Evolutionary conservation across 2,797 vertebrate genomes (phyloP), one percentile per base, ranked within the genome.

Genomic region (Clarias fuscus): DNA sequence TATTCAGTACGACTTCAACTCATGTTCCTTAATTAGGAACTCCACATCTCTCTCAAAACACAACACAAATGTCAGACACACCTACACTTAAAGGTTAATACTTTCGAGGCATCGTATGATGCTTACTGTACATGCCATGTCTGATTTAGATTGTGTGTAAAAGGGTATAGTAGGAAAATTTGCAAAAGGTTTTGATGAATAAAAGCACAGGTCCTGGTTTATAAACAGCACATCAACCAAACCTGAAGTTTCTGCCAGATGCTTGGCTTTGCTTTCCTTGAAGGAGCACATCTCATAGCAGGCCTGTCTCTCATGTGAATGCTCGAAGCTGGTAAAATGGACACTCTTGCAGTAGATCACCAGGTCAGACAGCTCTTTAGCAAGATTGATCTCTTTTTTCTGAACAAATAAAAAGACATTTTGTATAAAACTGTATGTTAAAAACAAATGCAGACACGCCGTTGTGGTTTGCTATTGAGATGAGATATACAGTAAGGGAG

Each of bases 261-360:
- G 94, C 80, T 97, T 91, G 17, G 96, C 96, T 85, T 98, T 99
- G 90, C 93, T 95, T 93, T 99, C 98, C 0, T 96, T 96, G 84
- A 98, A 96, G 0, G 98, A 99, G 0, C 95, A 95, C 97, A 99
- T 98, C 93, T 99, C 98, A 0, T 98, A 97, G 93, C 96, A 99
- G 64, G 93, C 94, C 75, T 95, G 97, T 1, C 92, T 94, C 18
- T 95, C 91, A 84, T 6, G 92, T 7, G 96, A 89, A 2, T 96
- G 91, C 48, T 96, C 94, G 65, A 99, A 99, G 81, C 96, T 94
- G 5, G 71, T 91, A 76, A 99, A 99, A 89, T 99, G 98, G 89
- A 99, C 97, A 0, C 98, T 99, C 93, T 98, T 99, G 93, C 98
- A 99, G 95, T 98, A 99, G 90, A 99, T 90, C 58, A 99, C 96